phyloP scores from a whole-genome alignment of 2,888 invertebrate species.

The Oscheius onirici region DNA sequence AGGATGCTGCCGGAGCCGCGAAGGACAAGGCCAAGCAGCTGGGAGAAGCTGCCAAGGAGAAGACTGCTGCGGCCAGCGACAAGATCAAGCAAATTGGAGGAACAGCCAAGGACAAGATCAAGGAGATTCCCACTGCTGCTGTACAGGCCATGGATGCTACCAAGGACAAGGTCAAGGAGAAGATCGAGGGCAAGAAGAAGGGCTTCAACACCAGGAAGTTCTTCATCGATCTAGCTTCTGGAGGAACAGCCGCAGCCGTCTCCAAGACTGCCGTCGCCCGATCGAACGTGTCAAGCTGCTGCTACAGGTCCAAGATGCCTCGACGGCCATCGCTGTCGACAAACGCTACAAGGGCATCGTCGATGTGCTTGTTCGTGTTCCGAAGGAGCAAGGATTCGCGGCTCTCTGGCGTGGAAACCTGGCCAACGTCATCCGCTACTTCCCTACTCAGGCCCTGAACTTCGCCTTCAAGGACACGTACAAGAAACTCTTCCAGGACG shows the following conservation, averaged over 20 bases:
- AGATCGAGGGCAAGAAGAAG: slow-evolving; percentile 24
- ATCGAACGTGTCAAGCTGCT: slow-evolving; percentile 93
- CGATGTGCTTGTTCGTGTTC: slow-evolving; percentile 57
- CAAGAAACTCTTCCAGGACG: slow-evolving; percentile 32
- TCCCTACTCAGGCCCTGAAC: slow-evolving; percentile 91
- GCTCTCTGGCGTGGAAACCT: slow-evolving; percentile 53
- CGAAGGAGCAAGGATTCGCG: slow-evolving; percentile 55
- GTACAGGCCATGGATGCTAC: too few species aligned
- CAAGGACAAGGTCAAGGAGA: background rate
- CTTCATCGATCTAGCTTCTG: slow-evolving; percentile 50
- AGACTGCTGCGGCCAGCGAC: too few species aligned
- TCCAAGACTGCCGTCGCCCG: slow-evolving; percentile 94
- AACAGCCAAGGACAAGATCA: too few species aligned
- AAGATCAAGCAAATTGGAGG: too few species aligned
- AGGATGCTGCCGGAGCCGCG: too few species aligned
- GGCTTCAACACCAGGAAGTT: slow-evolving; percentile 54
- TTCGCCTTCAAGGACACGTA: slow-evolving; percentile 84
- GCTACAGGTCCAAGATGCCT: slow-evolving; percentile 77
- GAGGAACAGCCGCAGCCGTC: slow-evolving; percentile 79
- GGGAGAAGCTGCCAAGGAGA: too few species aligned
- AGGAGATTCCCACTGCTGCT: too few species aligned
- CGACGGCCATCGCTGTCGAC: slow-evolving; percentile 51
- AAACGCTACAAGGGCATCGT: slow-evolving; percentile 63
- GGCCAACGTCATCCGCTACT: slow-evolving; percentile 77
- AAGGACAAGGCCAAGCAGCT: too few species aligned